Conservation (phyloP, 1,140 invertebrate genomes). For the Cephus cinctus region DNA sequence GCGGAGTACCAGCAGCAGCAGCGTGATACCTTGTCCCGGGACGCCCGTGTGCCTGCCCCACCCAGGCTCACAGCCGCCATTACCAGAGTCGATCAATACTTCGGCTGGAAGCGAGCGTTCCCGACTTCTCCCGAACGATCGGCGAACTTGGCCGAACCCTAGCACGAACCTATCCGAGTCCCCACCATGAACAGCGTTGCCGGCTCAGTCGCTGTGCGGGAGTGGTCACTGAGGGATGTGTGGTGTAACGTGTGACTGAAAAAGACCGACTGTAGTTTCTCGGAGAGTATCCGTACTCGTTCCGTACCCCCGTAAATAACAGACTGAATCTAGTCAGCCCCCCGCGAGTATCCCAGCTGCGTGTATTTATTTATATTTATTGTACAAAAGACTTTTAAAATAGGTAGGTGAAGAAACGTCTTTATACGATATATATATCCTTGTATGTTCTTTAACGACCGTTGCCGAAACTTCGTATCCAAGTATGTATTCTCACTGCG, state of each 20-base stretch:
- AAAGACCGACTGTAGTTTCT: slow-evolving; percentile 33
- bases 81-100: slow-evolving; percentile 39
- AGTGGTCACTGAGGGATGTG: slow-evolving; percentile 54
- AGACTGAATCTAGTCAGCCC: slow-evolving; percentile 11
- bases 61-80: slow-evolving; percentile 32
- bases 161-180: slow-evolving; percentile 37
- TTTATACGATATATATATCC: background rate
- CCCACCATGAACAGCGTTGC: slow-evolving; percentile 42
- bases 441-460: too few species aligned
- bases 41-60: slow-evolving; percentile 33
- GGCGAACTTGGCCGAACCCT: slow-evolving; percentile 22
- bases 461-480: too few species aligned
- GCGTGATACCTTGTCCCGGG: slow-evolving; percentile 27
- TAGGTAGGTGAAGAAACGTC: slow-evolving; percentile 32
- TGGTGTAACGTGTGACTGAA: slow-evolving; percentile 42
- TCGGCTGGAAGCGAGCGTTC: slow-evolving; percentile 15
- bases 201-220: slow-evolving; percentile 54
- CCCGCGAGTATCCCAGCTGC: slow-evolving; percentile 13
- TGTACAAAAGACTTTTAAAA: slow-evolving; percentile 46
- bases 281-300: slow-evolving; percentile 23
- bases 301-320: slow-evolving; percentile 14
- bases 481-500: slow-evolving; percentile 5
- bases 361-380: slow-evolving; percentile 47
- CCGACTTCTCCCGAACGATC: slow-evolving; percentile 3
- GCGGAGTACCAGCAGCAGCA: background rate